A percentile compares a stretch with the other conserved stretches of the same genome.
Conservation (phyloP, 92 coral and sea anemone species). For the Epizoanthus scotinus region DNA sequence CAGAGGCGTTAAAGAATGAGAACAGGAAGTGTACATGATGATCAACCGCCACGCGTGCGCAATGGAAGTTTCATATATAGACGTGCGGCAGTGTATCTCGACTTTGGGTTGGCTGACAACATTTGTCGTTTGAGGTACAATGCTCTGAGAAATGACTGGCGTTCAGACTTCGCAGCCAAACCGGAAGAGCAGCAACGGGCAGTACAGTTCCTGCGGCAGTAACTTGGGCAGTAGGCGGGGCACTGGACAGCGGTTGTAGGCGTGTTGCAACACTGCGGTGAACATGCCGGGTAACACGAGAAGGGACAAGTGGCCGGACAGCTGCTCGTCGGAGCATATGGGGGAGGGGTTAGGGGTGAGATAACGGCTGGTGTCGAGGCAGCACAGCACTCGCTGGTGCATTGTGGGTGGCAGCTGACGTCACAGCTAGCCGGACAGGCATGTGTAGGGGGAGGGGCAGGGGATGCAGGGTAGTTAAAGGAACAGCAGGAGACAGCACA, state of each 20-base stretch:
- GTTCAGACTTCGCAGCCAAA: constrained; percentile 5
- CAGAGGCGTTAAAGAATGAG: too few relatives aligned
- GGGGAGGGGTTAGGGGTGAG: constrained; percentile 43
- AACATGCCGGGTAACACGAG: constrained; percentile 68
- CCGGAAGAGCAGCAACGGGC: constrained; percentile 59
- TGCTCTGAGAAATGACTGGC: constrained; percentile 20
- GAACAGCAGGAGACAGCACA: constrained; percentile 74
- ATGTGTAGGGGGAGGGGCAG: constrained; percentile 25
- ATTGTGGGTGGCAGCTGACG: constrained; percentile 58
- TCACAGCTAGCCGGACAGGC: constrained; percentile 58
- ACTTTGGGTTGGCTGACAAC: neutral
- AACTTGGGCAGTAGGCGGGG: constrained; percentile 58
- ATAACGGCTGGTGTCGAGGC: constrained; percentile 40
- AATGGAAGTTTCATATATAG: neutral
- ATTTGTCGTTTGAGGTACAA: constrained; percentile 17
- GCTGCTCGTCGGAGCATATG: constrained; percentile 35
- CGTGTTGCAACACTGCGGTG: constrained; percentile 65
- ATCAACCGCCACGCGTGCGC: neutral
- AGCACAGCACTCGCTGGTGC: constrained; percentile 67
- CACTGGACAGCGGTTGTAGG: constrained; percentile 54
- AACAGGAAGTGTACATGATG: neutral
- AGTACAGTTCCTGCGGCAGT: constrained; percentile 71
- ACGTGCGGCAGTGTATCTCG: neutral
- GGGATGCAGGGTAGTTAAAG: constrained; percentile 37
- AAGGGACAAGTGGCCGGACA: constrained; percentile 66